Conservation (phyloP, 2,113 vertebrate species). For the Syngnathus floridae region DNA sequence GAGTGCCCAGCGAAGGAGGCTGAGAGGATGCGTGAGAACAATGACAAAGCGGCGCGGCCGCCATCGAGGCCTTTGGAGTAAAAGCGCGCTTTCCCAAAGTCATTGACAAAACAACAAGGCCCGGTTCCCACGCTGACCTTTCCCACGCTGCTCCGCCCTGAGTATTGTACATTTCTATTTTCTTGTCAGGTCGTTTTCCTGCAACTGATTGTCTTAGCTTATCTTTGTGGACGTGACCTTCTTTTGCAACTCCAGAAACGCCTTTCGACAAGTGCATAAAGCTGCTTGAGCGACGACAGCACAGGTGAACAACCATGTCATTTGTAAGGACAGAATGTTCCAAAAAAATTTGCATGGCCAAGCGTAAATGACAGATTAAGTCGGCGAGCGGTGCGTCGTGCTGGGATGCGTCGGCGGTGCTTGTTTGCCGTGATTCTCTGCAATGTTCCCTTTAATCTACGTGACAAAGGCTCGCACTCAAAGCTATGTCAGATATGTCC, state of each 20-base stretch:
- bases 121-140: slow-evolving; percentile 63
- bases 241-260: slow-evolving; percentile 29
- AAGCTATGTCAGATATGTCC: slow-evolving; percentile 71
- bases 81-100: slow-evolving; percentile 30
- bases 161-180: slow-evolving; percentile 54
- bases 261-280: neutral
- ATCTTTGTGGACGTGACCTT: slow-evolving; percentile 47
- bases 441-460: slow-evolving; percentile 57
- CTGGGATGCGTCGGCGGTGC: slow-evolving; percentile 19
- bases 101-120: slow-evolving; percentile 53
- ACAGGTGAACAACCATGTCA: too few relatives aligned
- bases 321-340: too few relatives aligned
- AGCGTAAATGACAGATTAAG: neutral
- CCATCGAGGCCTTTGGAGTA: slow-evolving; percentile 24
- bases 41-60: slow-evolving; percentile 52
- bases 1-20: slow-evolving; percentile 25
- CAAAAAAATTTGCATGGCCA: neutral
- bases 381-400: neutral
- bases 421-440: slow-evolving; percentile 41
- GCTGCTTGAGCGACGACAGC: too few relatives aligned
- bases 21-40: slow-evolving; percentile 67
- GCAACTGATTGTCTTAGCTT: slow-evolving; percentile 52
- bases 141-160: slow-evolving; percentile 49
- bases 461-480: slow-evolving; percentile 53
- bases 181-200: slow-evolving; percentile 49